Evolutionary conservation across 2,797 vertebrate genomes (phyloP).

Genomic region (Esox lucius): DNA sequence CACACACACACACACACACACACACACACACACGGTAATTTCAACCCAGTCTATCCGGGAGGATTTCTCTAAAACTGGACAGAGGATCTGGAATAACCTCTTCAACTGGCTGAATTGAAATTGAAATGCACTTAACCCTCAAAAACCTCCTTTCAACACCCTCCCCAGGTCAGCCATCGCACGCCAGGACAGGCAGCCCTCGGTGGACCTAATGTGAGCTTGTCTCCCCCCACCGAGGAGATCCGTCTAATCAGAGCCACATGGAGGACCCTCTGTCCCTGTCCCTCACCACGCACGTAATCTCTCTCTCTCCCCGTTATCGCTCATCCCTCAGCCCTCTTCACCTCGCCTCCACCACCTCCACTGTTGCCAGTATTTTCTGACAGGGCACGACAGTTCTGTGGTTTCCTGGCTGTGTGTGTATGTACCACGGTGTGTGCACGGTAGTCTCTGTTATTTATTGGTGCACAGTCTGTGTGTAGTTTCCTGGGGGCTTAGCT

Average conservation of each 20-base stretch:
- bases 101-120: neutral
- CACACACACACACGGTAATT: neutral
- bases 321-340: neutral
- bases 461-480: neutral
- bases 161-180: neutral
- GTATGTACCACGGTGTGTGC: conserved; percentile 21
- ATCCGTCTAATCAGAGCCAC: neutral
- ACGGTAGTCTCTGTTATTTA: neutral
- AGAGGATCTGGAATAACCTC: too few species aligned
- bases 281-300: neutral
- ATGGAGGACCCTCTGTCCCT: neutral
- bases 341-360: neutral
- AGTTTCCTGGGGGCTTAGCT: neutral
- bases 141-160: neutral
- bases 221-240: neutral
- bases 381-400: neutral
- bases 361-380: neutral
- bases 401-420: neutral
- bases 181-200: neutral
- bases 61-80: neutral
- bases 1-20: neutral
- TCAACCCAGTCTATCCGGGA: neutral
- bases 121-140: neutral
- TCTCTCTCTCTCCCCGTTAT: conserved; percentile 1
- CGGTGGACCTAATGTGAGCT: neutral